Evolutionary conservation across 1,140 invertebrate species (phyloP).

Genomic region (Drosophila teissieri): DNA sequence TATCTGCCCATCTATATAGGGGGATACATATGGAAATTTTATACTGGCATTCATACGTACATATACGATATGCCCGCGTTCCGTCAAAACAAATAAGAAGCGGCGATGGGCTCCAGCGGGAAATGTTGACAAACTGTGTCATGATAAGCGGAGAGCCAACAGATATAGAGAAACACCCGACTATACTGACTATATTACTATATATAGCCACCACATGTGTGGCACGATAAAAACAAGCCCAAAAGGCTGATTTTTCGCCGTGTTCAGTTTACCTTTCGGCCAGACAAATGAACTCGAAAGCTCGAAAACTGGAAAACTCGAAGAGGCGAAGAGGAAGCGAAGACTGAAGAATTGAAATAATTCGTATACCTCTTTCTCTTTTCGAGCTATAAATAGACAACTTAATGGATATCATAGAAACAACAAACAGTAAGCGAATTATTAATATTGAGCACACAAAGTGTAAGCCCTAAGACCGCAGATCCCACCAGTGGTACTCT

Average conservation of each 20-base stretch:
- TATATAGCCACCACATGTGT: conserved; percentile 17
- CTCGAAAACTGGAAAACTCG: not conserved
- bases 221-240: conserved; percentile 27
- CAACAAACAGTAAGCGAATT: conserved; percentile 9
- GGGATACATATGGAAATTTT: conserved; percentile 43
- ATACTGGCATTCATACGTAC: conserved; percentile 6
- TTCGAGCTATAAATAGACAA: conserved; percentile 23
- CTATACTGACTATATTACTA: conserved; percentile 2
- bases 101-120: conserved; percentile 19
- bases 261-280: conserved; percentile 51
- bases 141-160: conserved; percentile 35
- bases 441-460: conserved; percentile 37
- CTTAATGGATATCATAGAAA: conserved; percentile 16
- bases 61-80: conserved; percentile 29
- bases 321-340: conserved; percentile 23
- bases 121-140: conserved; percentile 67
- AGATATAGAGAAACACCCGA: conserved; percentile 30
- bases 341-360: conserved; percentile 19
- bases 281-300: conserved; percentile 38
- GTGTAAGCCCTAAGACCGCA: not conserved
- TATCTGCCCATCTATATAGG: conserved; percentile 19
- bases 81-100: conserved; percentile 51
- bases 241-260: conserved; percentile 28
- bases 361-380: conserved; percentile 4
- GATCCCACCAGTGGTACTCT: not conserved